Percentiles rank a stretch among this genome's conserved stretches.
These are phyloP conservation scores for Cettia cetti DNA, from an alignment of 2,113 vertebrate species.

Conservation along the genomic window DNA sequence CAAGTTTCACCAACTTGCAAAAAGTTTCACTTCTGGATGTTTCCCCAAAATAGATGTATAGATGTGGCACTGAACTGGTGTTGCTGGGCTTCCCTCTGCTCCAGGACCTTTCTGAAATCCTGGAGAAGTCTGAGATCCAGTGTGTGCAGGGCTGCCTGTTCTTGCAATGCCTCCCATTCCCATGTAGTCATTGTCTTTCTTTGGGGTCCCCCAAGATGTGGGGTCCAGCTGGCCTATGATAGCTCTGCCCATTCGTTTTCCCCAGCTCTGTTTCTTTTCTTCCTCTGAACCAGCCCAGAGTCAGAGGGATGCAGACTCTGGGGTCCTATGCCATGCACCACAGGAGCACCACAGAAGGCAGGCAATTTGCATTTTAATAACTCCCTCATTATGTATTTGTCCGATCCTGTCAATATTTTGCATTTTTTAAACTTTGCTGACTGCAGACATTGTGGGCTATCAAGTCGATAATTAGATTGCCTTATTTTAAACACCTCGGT, in stretches of 20 bases:
- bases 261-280: neutral
- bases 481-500: neutral
- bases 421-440: slow-evolving; percentile 47
- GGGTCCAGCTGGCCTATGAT: neutral
- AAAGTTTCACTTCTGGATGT: neutral
- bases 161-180: neutral
- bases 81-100: neutral
- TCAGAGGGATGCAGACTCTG: neutral
- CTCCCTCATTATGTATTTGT: slow-evolving; percentile 48
- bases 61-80: neutral
- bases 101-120: neutral
- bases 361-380: slow-evolving; percentile 56
- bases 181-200: neutral
- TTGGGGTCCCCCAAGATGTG: neutral
- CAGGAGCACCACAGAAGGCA: slow-evolving; percentile 1
- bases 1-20: neutral
- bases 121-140: neutral
- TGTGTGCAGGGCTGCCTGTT: neutral
- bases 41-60: neutral
- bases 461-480: slow-evolving; percentile 6
- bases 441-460: neutral
- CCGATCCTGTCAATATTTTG: slow-evolving; percentile 57
- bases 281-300: accelerated
- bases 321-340: neutral
- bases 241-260: neutral